Base-by-base conservation (phyloP, 1,140 invertebrate species). In the Anastrepha obliqua region DNA sequence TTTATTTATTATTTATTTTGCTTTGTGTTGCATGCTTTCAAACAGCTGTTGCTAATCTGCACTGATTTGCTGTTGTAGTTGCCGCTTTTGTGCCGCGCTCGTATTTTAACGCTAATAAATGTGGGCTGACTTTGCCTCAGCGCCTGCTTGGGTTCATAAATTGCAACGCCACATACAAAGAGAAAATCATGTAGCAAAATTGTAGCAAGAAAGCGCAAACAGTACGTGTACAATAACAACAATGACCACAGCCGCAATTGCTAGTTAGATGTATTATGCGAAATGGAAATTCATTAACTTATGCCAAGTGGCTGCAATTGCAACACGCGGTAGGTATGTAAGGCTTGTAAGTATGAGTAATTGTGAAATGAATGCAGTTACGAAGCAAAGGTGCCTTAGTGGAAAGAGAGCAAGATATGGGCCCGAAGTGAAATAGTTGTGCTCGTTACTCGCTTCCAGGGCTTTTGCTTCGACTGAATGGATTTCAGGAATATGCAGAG, bases 221-320 rank as follows among this genome's bases (percentile, higher is more conserved):
- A 67, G 7, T 58, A 65, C 39, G 64, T 7, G 2, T 67, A 39
- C 17, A 62, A 62, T 29, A 67, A 67, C 65, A 39, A 39, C 44
- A 81, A 55, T 55, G 47, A 55, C 47, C 74, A 51, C 55, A 55
- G 55, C 47, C n/a, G 51, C 74, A 55, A n/a, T 81, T 58, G 44
- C 29, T 81, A 11, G 74, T 58, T 81, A 58, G 74, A 20, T 81
- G 7, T 81, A 3, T 29, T 81, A 20, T 58, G 51, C 44, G 74
- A 81, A 81, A 58, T 81, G 47, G 51, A 81, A 81, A 81, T 51
- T 81, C 47, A n/a, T 81, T 81, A 55, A 81, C 47, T 55, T 20
- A 81, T 81, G 74, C 47, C 74, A 81, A 29, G 44, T 11, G 47
- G 13, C n/a, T 81, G 74, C 44, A 13, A 55, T 13, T 55, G 74